Evolutionary conservation across 2,797 vertebrate species (phyloP).

Genomic region (Sylvia borin): DNA sequence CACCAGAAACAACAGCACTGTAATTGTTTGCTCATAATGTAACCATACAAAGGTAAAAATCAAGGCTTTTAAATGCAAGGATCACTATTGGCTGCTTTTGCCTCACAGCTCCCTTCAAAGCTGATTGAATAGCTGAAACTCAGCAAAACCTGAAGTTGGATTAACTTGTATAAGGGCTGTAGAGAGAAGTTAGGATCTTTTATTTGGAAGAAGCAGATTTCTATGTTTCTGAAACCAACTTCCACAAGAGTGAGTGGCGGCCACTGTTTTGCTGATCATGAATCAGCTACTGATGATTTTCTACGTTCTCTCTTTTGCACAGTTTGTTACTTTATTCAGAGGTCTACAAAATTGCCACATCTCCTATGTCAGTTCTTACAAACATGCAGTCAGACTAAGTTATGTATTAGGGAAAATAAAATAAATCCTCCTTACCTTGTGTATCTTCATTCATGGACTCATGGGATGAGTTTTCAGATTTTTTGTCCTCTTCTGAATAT

Average conservation of each 20-base stretch:
- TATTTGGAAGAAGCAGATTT: neutral
- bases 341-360: neutral
- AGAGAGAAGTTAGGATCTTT: neutral
- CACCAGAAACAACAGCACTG: neutral
- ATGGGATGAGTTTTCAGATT: neutral
- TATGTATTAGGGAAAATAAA: neutral
- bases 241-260: neutral
- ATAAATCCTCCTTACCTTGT: slow-evolving; percentile 19
- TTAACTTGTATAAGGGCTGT: neutral
- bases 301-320: neutral
- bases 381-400: neutral
- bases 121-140: neutral
- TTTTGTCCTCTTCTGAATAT: neutral
- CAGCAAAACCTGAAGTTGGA: neutral
- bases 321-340: neutral
- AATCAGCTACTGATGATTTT: neutral
- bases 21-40: neutral
- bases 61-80: neutral
- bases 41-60: neutral
- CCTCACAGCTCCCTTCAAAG: neutral
- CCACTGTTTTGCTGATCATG: neutral
- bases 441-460: neutral
- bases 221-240: neutral
- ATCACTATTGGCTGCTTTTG: neutral
- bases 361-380: neutral